Evolutionary conservation across 2,888 invertebrate genomes (phyloP).

Genomic region (Papilio protenor): DNA sequence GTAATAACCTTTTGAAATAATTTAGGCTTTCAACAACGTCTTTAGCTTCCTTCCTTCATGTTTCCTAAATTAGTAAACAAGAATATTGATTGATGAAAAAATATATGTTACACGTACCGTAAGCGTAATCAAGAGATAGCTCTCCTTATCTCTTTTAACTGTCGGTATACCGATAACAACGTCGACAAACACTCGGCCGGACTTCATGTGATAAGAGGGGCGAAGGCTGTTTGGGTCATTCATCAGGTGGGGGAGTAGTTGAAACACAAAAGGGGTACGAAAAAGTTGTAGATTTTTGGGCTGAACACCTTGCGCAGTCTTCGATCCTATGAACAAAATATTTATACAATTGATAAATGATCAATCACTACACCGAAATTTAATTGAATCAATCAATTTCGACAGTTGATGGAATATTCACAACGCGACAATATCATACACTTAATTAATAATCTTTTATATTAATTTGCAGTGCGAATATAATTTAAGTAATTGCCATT

Average conservation of each 20-base stretch:
- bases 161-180: conserved; percentile 96
- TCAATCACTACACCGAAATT: background rate
- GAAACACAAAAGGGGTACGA: conserved; percentile 91
- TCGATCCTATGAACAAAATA: conserved; percentile 55
- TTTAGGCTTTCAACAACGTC: no score
- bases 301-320: conserved; percentile 65
- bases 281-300: conserved; percentile 76
- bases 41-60: no score
- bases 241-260: conserved; percentile 94
- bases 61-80: background rate
- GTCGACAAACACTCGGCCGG: conserved; percentile 89
- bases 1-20: no score
- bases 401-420: background rate
- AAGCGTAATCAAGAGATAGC: conserved; percentile 93
- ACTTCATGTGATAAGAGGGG: conserved; percentile 91
- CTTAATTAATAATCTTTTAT: background rate
- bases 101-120: conserved; percentile 55
- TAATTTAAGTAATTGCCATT: background rate
- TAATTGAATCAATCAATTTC: background rate
- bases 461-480: background rate
- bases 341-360: background rate
- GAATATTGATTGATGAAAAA: background rate
- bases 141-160: conserved; percentile 94
- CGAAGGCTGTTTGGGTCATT: conserved; percentile 90
- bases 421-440: conserved; percentile 8